These are phyloP conservation scores for Hapalemur alaotrensis DNA, from an alignment of 2,797 vertebrate species.

Conservation along the genomic window DNA sequence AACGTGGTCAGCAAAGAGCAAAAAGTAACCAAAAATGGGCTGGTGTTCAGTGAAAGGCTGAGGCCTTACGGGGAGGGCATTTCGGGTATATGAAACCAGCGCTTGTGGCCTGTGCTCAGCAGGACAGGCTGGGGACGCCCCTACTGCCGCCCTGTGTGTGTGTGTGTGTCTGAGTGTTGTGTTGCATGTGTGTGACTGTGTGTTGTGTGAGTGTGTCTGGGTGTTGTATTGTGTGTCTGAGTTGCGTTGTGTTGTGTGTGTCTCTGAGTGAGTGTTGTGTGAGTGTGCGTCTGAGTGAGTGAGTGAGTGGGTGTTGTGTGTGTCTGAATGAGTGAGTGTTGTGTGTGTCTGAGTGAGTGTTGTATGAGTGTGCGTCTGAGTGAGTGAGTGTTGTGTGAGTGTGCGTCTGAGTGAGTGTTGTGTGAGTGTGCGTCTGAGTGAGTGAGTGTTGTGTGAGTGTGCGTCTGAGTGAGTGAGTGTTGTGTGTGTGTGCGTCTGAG, in stretches of 20 bases:
- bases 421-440: no score
- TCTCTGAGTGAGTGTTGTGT: no score
- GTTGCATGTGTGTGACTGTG: not conserved
- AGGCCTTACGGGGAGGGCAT: not conserved
- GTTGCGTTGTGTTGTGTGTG: no score
- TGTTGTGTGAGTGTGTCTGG: not conserved
- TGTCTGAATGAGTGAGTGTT: no score
- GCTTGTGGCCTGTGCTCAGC: not conserved
- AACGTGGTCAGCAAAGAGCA: not conserved
- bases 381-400: not conserved
- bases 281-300: not conserved
- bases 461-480: no score
- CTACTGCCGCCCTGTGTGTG: accelerated
- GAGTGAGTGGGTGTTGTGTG: not conserved
- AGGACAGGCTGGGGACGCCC: not conserved
- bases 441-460: no score
- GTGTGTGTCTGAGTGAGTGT: no score
- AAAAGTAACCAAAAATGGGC: not conserved
- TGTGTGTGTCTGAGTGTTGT: no score
- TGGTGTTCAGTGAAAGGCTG: not conserved
- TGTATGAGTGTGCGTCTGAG: no score
- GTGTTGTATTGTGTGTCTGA: no score
- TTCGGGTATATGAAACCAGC: not conserved
- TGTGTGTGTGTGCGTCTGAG: no score
- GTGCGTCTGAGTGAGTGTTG: not conserved